Evolutionary conservation across 1,140 invertebrate genomes (phyloP).

Genomic region (Hycleus phaleratus): DNA sequence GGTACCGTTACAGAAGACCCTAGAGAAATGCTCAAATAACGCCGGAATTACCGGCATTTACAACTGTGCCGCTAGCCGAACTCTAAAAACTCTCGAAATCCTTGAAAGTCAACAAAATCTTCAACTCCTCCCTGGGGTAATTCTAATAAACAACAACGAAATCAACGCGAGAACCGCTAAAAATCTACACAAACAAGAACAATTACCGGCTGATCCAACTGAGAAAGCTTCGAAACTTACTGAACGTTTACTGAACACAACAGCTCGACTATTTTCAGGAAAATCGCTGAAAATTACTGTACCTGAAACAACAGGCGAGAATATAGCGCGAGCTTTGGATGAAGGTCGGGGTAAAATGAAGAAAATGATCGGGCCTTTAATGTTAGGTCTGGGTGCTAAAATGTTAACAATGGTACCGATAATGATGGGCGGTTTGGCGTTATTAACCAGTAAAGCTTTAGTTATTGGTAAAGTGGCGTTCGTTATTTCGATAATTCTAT

Average conservation of each 20-base stretch:
- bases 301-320: slow-evolving; percentile 45
- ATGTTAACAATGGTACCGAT: slow-evolving; percentile 60
- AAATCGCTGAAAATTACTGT: slow-evolving; percentile 55
- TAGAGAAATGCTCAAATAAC: not conserved
- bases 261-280: slow-evolving; percentile 47
- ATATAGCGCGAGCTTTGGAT: slow-evolving; percentile 49
- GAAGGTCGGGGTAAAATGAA: slow-evolving; percentile 64
- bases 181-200: slow-evolving; percentile 8
- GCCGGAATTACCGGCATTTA: not conserved
- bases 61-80: slow-evolving; percentile 1
- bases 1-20: too few relatives aligned
- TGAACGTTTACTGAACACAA: slow-evolving; percentile 44
- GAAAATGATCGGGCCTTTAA: slow-evolving; percentile 57
- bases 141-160: slow-evolving; percentile 41
- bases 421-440: slow-evolving; percentile 57
- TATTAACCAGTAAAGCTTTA: slow-evolving; percentile 65
- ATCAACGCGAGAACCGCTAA: slow-evolving; percentile 39
- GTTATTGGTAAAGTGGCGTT: slow-evolving; percentile 68
- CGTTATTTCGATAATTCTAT: slow-evolving; percentile 56
- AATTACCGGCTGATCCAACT: slow-evolving; percentile 44
- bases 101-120: not conserved
- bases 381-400: slow-evolving; percentile 50
- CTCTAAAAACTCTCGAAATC: not conserved
- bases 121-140: not conserved
- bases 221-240: slow-evolving; percentile 37